Conservation (phyloP, 2,888 invertebrate species). For the Maniola hyperantus region DNA sequence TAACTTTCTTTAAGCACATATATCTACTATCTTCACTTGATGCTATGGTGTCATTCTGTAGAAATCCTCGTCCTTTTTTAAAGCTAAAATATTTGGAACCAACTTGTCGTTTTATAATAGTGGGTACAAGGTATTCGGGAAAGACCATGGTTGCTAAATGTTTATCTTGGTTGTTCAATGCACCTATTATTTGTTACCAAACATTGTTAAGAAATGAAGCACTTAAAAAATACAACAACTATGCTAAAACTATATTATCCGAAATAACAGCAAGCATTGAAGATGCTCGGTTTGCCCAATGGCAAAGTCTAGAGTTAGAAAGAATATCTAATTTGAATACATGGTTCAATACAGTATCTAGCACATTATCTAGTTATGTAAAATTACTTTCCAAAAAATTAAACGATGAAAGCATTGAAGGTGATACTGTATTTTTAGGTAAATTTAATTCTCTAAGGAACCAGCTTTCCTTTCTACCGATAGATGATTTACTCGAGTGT, state of each 20-base stretch:
- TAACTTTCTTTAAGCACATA: slow-evolving; percentile 84
- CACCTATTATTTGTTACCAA: slow-evolving; percentile 67
- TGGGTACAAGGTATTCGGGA: slow-evolving; percentile 84
- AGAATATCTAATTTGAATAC: slow-evolving; percentile 58
- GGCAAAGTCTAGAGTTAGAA: slow-evolving; percentile 65
- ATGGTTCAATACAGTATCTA: slow-evolving; percentile 59
- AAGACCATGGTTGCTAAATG: slow-evolving; percentile 82
- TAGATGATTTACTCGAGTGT: slow-evolving; percentile 57
- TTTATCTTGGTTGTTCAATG: slow-evolving; percentile 78
- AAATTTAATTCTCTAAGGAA: slow-evolving; percentile 45
- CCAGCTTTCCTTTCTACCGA: slow-evolving; percentile 54
- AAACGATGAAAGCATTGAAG: slow-evolving; percentile 30
- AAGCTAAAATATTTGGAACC: slow-evolving; percentile 81
- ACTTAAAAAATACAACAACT: slow-evolving; percentile 55
- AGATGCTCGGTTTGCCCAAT: slow-evolving; percentile 58
- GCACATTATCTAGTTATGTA: slow-evolving; percentile 51
- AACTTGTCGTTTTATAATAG: slow-evolving; percentile 82
- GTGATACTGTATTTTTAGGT: slow-evolving; percentile 35
- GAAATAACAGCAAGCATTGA: slow-evolving; percentile 70
- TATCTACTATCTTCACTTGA: slow-evolving; percentile 81
- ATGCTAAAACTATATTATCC: slow-evolving; percentile 61
- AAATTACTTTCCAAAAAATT: slow-evolving; percentile 43
- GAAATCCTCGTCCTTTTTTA: slow-evolving; percentile 84
- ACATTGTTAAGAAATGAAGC: slow-evolving; percentile 52
- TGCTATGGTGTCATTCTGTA: slow-evolving; percentile 78